phyloP scores from a whole-genome alignment of 2,888 invertebrate species.

The Cerastoderma edule region DNA sequence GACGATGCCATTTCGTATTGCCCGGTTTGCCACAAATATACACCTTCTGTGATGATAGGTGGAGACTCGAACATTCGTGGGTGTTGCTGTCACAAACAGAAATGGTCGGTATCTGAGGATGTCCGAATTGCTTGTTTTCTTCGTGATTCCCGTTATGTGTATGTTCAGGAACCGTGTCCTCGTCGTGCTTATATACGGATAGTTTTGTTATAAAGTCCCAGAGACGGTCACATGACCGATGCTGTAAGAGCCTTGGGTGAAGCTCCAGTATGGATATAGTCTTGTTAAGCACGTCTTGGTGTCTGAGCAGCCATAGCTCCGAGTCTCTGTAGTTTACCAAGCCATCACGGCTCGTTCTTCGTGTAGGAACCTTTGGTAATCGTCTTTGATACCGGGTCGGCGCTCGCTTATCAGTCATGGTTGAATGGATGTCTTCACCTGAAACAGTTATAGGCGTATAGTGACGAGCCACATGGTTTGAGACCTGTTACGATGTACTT shows the following conservation, averaged over 20 bases:
- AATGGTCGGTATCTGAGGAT: background rate
- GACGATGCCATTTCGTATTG: conserved; percentile 32
- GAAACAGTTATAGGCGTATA: too few species aligned
- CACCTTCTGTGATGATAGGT: conserved; percentile 8
- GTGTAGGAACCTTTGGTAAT: conserved; percentile 4
- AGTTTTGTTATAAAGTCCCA: conserved; percentile 8
- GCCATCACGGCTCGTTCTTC: background rate
- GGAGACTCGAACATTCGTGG: background rate
- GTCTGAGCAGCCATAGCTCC: conserved; percentile 8
- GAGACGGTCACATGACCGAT: background rate
- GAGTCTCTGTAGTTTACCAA: conserved; percentile 6
- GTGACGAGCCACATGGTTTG: too few species aligned
- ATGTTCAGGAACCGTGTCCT: background rate
- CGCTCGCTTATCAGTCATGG: background rate
- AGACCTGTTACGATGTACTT: too few species aligned
- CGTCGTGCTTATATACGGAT: background rate
- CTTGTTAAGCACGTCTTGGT: conserved; percentile 12
- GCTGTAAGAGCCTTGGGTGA: conserved; percentile 7
- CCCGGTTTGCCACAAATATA: conserved; percentile 29
- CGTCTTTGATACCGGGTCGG: conserved; percentile 6
- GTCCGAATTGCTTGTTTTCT: background rate
- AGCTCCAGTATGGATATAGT: conserved; percentile 6
- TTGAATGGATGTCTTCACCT: background rate
- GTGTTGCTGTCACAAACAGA: conserved; percentile 2
- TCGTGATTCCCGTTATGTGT: background rate